phyloP scores from a whole-genome alignment of 2,888 invertebrate species.

The Lypha dubia region DNA sequence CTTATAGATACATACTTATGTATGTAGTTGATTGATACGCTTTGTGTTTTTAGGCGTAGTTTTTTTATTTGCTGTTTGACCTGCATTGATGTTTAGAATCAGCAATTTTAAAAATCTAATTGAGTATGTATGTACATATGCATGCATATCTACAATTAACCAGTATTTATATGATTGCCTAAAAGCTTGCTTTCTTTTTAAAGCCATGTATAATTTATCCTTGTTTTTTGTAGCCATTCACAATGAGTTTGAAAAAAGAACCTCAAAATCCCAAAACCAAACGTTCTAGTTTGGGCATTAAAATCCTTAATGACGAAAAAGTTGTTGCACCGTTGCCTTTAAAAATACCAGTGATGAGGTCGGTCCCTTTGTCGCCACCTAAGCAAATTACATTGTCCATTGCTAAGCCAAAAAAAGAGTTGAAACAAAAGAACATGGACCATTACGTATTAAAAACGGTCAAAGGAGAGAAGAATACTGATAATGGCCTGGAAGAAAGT shows the following conservation, averaged over 20 bases:
- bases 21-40: constrained; percentile 3
- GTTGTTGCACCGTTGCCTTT: constrained; percentile 43
- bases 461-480: constrained; percentile 76
- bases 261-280: neutral
- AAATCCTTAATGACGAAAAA: constrained; percentile 76
- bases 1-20: constrained; percentile 45
- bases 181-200: constrained; percentile 63
- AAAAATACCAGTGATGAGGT: constrained; percentile 53
- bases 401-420: constrained; percentile 75
- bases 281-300: constrained; percentile 67
- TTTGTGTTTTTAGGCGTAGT: constrained; percentile 74
- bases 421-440: constrained; percentile 78
- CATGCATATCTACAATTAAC: neutral
- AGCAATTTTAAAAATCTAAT: constrained; percentile 64
- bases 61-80: constrained; percentile 56
- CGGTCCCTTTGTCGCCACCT: constrained; percentile 67
- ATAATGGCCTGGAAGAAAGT: constrained; percentile 73
- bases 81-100: constrained; percentile 60
- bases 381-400: constrained; percentile 74
- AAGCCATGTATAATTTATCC: constrained; percentile 69
- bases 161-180: constrained; percentile 51
- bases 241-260: constrained; percentile 44
- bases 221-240: constrained; percentile 30
- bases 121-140: no score
- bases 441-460: constrained; percentile 80